Percentiles rank a stretch among this genome's conserved stretches.
Conservation (phyloP, 2,888 invertebrate species). For the Artemia sinica region DNA sequence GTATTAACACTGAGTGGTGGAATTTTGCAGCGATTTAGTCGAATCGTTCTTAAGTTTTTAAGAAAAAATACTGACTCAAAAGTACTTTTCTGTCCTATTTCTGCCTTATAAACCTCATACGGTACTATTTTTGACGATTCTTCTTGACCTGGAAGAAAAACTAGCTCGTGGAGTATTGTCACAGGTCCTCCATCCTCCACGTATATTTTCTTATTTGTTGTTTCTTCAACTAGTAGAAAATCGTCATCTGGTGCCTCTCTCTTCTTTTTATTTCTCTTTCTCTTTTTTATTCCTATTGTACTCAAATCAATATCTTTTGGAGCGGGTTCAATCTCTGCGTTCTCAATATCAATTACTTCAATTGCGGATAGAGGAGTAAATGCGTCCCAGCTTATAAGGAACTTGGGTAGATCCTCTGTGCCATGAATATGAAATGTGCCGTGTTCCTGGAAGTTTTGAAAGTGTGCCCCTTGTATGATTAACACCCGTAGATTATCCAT, state of each 20-base stretch:
- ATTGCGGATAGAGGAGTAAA: background rate
- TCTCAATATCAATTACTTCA: background rate
- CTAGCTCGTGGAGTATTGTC: background rate
- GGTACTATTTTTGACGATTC: constrained; percentile 11
- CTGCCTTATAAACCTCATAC: constrained; percentile 6
- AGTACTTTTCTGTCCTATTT: background rate
- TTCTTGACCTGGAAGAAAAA: constrained; percentile 2
- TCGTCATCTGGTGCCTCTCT: background rate
- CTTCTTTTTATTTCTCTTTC: constrained; percentile 2
- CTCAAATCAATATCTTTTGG: background rate
- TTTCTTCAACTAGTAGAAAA: background rate
- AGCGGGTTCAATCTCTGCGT: constrained; percentile 6
- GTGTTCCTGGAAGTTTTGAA: background rate
- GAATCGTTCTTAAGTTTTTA: background rate
- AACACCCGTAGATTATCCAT: constrained; percentile 40
- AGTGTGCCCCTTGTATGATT: constrained; percentile 40
- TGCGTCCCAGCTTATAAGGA: background rate
- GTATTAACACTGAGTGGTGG: constrained; percentile 39
- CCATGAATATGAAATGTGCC: background rate
- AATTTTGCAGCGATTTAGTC: constrained; percentile 1
- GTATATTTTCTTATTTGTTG: background rate
- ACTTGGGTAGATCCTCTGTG: background rate
- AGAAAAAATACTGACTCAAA: background rate
- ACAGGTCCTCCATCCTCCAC: background rate
- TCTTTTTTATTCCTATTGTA: background rate